phyloP scores from a whole-genome alignment of 2,888 invertebrate genomes.

The Lacanobia wlatinum region DNA sequence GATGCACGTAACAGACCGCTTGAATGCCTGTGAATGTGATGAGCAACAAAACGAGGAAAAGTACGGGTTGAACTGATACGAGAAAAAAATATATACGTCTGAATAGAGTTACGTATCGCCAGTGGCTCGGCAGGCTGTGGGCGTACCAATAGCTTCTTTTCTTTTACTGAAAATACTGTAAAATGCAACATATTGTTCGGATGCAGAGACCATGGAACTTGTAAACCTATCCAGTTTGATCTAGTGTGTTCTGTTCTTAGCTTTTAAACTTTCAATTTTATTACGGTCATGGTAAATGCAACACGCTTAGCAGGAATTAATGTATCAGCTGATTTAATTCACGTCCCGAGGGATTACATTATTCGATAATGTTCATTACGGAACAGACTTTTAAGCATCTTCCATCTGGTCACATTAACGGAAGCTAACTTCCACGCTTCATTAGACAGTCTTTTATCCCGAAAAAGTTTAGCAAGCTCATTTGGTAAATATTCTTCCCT shows the following conservation, averaged over 20 bases:
- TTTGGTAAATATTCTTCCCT: constrained; percentile 23
- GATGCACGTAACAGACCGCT: constrained; percentile 66
- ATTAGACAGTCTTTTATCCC: constrained; percentile 20
- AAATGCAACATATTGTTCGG: constrained; percentile 12
- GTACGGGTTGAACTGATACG: constrained; percentile 70
- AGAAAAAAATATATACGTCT: constrained; percentile 68
- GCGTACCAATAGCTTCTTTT: constrained; percentile 37
- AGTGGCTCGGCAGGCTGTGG: constrained; percentile 57
- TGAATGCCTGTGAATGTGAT: constrained; percentile 71
- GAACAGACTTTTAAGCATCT: constrained; percentile 20
- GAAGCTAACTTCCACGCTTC: constrained; percentile 12
- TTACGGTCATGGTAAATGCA: background rate
- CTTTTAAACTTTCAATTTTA: constrained; percentile 1
- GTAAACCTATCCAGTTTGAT: constrained; percentile 7
- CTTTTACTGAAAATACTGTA: constrained; percentile 35
- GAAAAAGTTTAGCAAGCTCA: constrained; percentile 12
- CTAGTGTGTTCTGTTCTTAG: background rate
- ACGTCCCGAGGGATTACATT: constrained; percentile 4
- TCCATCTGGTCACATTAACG: constrained; percentile 26
- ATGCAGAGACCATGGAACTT: background rate
- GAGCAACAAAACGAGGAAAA: constrained; percentile 71
- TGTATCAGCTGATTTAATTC: constrained; percentile 12
- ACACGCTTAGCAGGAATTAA: background rate
- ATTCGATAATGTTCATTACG: constrained; percentile 30
- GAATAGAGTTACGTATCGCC: constrained; percentile 65